A percentile compares a stretch with the other conserved stretches of the same genome.
phyloP scores from a whole-genome alignment of 1,140 invertebrate species.

The Philaenus spumarius region DNA sequence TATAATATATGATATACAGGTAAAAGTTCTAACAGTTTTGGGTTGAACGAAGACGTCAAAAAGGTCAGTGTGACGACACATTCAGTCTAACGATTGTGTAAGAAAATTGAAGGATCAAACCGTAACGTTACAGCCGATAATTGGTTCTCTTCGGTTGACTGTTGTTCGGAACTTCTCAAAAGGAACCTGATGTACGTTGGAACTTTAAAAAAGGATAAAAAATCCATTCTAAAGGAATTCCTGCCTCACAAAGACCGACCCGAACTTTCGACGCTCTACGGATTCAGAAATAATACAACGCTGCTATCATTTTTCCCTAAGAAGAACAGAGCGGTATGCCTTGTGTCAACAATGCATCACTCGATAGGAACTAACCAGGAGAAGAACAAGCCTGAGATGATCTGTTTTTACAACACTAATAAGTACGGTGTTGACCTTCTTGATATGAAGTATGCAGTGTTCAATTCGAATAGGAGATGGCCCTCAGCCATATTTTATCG shows the following conservation, averaged over 20 bases:
- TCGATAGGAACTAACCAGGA: conserved; percentile 11
- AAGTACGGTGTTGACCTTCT: conserved; percentile 9
- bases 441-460: conserved; percentile 12
- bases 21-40: not conserved
- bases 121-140: conserved; percentile 37
- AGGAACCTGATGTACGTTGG: conserved; percentile 19
- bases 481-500: conserved; percentile 32
- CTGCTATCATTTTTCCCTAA: conserved; percentile 31
- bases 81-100: conserved; percentile 9
- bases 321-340: conserved; percentile 28
- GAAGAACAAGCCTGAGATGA: conserved; percentile 30
- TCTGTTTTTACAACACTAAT: conserved; percentile 10
- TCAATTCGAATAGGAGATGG: conserved; percentile 27
- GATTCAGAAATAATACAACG: conserved; percentile 28
- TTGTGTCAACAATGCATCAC: conserved; percentile 32
- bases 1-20: conserved; percentile 13
- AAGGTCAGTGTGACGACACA: conserved; percentile 13
- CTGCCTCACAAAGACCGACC: not conserved
- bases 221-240: conserved; percentile 32
- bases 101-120: conserved; percentile 22
- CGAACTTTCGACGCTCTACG: conserved; percentile 8
- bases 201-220: conserved; percentile 35
- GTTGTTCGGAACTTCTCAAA: conserved; percentile 33
- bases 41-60: conserved; percentile 4
- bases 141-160: conserved; percentile 34